These are phyloP conservation scores for Eremophila alpestris DNA, from an alignment of 2,797 vertebrate species.

Conservation along the genomic window DNA sequence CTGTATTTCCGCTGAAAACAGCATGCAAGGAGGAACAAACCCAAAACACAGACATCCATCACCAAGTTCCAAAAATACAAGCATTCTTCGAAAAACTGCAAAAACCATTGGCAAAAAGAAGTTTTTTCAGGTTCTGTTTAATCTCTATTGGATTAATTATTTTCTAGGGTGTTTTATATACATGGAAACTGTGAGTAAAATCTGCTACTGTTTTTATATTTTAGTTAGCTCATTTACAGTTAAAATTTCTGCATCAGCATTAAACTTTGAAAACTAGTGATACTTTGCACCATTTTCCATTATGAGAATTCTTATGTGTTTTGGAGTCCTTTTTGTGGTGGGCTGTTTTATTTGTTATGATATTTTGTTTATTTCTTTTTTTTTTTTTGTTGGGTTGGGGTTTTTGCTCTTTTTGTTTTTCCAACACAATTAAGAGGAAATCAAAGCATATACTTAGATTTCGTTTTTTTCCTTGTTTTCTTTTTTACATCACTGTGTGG, in stretches of 20 bases:
- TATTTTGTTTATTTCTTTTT: background rate
- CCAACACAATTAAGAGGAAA: background rate
- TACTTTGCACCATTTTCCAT: background rate
- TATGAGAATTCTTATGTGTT: background rate
- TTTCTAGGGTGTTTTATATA: background rate
- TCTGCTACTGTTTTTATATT: background rate
- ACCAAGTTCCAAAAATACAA: background rate
- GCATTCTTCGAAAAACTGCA: background rate
- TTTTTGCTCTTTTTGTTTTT: background rate
- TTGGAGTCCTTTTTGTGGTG: background rate
- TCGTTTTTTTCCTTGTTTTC: background rate
- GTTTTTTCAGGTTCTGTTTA: background rate
- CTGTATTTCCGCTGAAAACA: background rate
- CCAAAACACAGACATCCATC: background rate
- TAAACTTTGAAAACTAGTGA: background rate
- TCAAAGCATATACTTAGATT: background rate
- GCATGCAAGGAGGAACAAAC: background rate
- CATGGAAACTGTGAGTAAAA: background rate
- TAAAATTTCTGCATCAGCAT: background rate
- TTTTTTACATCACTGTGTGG: background rate
- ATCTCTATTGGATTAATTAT: background rate
- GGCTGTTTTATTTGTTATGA: rapidly evolving
- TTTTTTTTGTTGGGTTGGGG: background rate
- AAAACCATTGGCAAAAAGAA: background rate
- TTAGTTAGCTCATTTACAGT: background rate